Base-by-base conservation (phyloP, 1,140 invertebrate species). In the Bombus turneri region DNA sequence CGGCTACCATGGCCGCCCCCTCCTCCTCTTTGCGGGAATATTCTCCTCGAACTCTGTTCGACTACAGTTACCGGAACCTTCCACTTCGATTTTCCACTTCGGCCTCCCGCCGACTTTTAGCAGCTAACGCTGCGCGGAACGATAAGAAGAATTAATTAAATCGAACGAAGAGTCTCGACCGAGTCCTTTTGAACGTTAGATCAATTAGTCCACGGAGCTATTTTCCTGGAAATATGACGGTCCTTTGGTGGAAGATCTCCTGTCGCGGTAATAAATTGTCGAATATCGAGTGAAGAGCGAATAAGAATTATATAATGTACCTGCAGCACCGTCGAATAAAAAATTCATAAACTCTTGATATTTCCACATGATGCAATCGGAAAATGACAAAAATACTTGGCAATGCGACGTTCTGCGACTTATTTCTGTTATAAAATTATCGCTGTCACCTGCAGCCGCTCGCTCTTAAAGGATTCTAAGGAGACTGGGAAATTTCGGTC, bases 91-190 rank as follows among this genome's bases (percentile, higher is more conserved):
- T 62, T 62, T n/a, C 59, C 10, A n/a, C 66, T 71, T 59, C 47
- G 47, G 31, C 15, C 41, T 39, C 41, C 28, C 43, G 74, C 37
- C 5, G 77, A 85, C 64, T 53, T 62, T 72, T 72, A 73, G 73
- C 53, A 34, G 59, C 39, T 53, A 41, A 62, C 22, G 31, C 83
- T 72, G 76, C 53, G 8, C 57, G 41, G 53, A 31, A 85, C 78
- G 83, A 85, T 85, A 85, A 85, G 43, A 68, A 25, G 77, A 80
- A 72, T 80, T 80, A 85, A 85, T 85, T 85, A 85, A 85, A 80
- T 80, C 77, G 68, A n/a, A 47, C 66, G 68, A 37, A 18, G 12
- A 34, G 43, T 9, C 31, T 37, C 31, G 39, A 25, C 34, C 34
- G n/a, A 57, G 39, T 73, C 77, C 72, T 85, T 34, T 72, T 76